phyloP scores from a whole-genome alignment of 2,888 invertebrate genomes.

The Drosophila quinaria region DNA sequence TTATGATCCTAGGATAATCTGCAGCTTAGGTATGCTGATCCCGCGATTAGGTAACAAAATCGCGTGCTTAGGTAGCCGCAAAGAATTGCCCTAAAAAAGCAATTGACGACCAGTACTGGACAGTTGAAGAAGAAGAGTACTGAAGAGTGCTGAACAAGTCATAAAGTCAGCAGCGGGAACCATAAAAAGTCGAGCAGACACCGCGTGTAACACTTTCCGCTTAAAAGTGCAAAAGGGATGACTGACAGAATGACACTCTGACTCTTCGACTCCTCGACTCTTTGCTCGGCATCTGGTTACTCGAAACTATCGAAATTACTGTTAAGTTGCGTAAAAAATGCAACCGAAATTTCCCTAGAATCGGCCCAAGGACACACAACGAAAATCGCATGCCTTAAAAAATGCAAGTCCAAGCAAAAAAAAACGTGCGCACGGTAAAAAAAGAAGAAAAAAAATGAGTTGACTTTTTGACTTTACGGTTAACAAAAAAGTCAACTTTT shows the following conservation, averaged over 20 bases:
- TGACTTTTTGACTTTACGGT: slow-evolving; percentile 79
- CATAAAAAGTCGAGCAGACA: slow-evolving; percentile 78
- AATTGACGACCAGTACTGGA: slow-evolving; percentile 22
- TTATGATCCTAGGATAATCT: slow-evolving; percentile 80
- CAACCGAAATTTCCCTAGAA: slow-evolving; percentile 41
- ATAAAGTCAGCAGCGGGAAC: slow-evolving; percentile 58
- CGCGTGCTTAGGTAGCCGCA: slow-evolving; percentile 79
- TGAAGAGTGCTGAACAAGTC: slow-evolving; percentile 33
- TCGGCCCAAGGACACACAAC: slow-evolving; percentile 44
- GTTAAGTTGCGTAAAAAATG: slow-evolving; percentile 76
- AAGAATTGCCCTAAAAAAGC: slow-evolving; percentile 72
- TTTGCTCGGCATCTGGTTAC: slow-evolving; percentile 20
- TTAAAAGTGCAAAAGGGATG: slow-evolving; percentile 74
- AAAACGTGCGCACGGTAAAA: slow-evolving; percentile 43
- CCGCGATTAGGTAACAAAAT: slow-evolving; percentile 79
- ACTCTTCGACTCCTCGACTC: neutral
- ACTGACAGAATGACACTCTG: slow-evolving; percentile 12
- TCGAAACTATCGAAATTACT: slow-evolving; percentile 16
- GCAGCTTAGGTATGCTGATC: slow-evolving; percentile 76
- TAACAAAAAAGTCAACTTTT: slow-evolving; percentile 72
- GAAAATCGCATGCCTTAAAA: slow-evolving; percentile 10
- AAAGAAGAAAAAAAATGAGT: slow-evolving; percentile 36
- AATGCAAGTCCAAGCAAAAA: slow-evolving; percentile 18
- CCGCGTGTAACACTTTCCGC: slow-evolving; percentile 48
- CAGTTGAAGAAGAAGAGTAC: neutral